A percentile compares a stretch with the other conserved stretches of the same genome.
Evolutionary conservation across 2,797 vertebrate genomes (phyloP).

Genomic region (Gallinago nigripennis): DNA sequence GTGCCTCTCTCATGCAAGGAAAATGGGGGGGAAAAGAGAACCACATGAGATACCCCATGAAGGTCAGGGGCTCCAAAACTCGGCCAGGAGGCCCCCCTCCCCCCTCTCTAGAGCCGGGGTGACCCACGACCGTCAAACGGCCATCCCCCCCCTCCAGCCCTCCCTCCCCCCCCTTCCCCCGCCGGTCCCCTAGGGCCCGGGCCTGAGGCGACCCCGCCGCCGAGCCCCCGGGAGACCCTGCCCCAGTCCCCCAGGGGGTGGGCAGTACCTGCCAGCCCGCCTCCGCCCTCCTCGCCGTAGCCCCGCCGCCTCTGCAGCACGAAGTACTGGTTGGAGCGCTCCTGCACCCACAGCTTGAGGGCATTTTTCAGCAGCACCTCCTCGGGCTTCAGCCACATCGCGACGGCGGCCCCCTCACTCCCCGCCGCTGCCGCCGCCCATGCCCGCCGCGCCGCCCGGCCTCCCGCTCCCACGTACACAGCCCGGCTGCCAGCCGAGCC

Average conservation of each 20-base stretch:
- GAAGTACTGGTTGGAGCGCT: slow-evolving; percentile 92
- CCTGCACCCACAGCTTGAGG: slow-evolving; percentile 93
- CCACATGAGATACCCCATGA: accelerated
- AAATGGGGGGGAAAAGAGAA: background rate
- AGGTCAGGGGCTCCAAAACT: background rate
- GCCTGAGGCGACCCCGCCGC: background rate
- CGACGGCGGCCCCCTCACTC: slow-evolving; percentile 48
- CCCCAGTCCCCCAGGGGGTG: background rate
- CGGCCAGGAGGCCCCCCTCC: background rate
- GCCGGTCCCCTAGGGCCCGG: too few species aligned
- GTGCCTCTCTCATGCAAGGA: background rate
- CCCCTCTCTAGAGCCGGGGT: background rate
- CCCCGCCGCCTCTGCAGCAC: slow-evolving; percentile 92
- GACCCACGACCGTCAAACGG: background rate
- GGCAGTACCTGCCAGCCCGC: slow-evolving; percentile 86
- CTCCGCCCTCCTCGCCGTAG: slow-evolving; percentile 89
- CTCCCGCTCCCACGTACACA: slow-evolving; percentile 82
- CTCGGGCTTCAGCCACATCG: slow-evolving; percentile 97
- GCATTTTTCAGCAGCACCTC: slow-evolving; percentile 96
- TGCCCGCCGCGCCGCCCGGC: background rate
- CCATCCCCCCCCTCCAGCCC: background rate
- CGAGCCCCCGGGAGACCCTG: background rate
- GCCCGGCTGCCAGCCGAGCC: slow-evolving; percentile 62
- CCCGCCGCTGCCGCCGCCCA: background rate
- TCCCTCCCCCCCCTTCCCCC: background rate